Base-by-base conservation (phyloP, 2,113 vertebrate species). In the Cyrtonyx montezumae region DNA sequence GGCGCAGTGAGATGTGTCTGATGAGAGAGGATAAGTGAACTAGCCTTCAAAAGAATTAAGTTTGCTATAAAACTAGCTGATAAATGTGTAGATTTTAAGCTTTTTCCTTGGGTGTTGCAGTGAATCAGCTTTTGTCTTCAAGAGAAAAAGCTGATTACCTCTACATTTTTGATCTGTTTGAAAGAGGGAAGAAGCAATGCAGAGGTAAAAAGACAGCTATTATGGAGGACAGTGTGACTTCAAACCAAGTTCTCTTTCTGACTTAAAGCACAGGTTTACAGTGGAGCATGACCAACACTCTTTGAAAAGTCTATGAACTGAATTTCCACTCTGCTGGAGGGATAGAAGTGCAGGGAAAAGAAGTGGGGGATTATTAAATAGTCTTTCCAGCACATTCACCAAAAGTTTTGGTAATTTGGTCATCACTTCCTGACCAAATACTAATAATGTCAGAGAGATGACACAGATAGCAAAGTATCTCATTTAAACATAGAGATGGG, bases 71-170 rank as follows among this genome's bases (percentile, higher is more conserved):
- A 94, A 84, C 20, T 46, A 74, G 8, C 45, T 86, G 86, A 79
- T 91, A 87, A 88, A 30, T 51, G 59, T 75, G 30, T 26, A 56
- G n/a, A 80, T 63, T 53, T 71, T 91, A 53, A 69, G 43, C 5
- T 58, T 91, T 96, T 73, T 88, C 87, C 46, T 77, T 43, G 28
- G 40, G 30, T 48, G 12, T 32, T 85, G 66, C 56, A 40, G 20
- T 74, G 48, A 94, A 89, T 81, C 53, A 91, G 18, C 32, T 79
- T 93, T 93, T 81, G 59, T 56, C 49, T 73, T 74, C 78, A 48
- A 58, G 46, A 84, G 43, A 74, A 80, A 94, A 85, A 79, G 3
- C 34, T 84, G 65, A 23, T 58, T 84, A 81, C 66, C 86, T 73
- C 61, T 26, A 71, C 55, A 93, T 56, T 45, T 56, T 65, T 32